Percentiles rank a stretch among this genome's conserved stretches.
Evolutionary conservation across 2,888 invertebrate genomes (phyloP).

Genomic region (Synergus umbraculus): DNA sequence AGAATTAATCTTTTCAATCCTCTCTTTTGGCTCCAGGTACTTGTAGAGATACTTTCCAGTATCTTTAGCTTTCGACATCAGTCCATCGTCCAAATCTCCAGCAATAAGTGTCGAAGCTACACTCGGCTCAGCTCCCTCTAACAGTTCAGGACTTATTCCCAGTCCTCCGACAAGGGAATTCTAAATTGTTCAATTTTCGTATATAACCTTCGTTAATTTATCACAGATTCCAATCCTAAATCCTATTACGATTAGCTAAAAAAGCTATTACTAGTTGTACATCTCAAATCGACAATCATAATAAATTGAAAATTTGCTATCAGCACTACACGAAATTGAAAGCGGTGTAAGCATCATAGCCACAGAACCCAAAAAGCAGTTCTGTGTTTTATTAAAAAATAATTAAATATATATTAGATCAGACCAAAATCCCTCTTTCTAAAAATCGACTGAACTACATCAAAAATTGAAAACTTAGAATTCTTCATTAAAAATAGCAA

Average conservation of each 20-base stretch:
- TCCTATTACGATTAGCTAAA: conserved; percentile 26
- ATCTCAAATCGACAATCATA: conserved; percentile 8
- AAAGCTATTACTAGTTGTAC: conserved; percentile 24
- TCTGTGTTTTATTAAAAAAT: neutral
- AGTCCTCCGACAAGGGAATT: conserved; percentile 75
- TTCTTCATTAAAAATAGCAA: neutral
- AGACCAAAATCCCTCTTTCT: no score
- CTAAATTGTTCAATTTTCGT: conserved; percentile 63
- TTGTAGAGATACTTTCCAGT: conserved; percentile 90
- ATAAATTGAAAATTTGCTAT: neutral
- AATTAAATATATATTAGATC: neutral
- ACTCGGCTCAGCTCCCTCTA: conserved; percentile 75
- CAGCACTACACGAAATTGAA: conserved; percentile 7
- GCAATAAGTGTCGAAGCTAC: conserved; percentile 71
- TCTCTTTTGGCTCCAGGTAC: conserved; percentile 83
- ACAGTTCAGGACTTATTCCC: conserved; percentile 74
- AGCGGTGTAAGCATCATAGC: conserved; percentile 19
- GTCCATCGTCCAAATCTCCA: conserved; percentile 84
- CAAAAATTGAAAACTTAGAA: no score
- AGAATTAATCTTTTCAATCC: conserved; percentile 88
- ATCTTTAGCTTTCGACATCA: conserved; percentile 93
- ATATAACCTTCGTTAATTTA: conserved; percentile 2
- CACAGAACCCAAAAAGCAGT: conserved; percentile 27
- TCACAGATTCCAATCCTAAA: conserved; percentile 5
- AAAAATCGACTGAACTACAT: no score